Evolutionary conservation across 2,113 vertebrate genomes (phyloP), one percentile per base, ranked within the genome.

Genomic region (Hyla sarda): DNA sequence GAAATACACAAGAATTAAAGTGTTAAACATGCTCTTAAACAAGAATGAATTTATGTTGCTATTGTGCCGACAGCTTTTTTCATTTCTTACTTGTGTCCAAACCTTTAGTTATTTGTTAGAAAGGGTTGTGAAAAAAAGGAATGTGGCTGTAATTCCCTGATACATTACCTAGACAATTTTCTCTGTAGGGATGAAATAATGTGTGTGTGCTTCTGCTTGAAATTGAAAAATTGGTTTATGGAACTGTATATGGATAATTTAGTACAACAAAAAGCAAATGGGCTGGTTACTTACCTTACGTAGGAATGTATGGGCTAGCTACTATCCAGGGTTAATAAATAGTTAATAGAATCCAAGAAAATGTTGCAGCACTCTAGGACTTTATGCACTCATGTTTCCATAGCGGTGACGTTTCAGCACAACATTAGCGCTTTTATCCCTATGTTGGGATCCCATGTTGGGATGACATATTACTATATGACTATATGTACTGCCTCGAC

Each of bases 141-240:
- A n/a, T 65, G 11, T 65, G 62, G 62, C 62, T 65, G 25, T 28
- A 65, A 65, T 30, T 65, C 62, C n/a, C 62, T 65, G 62, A 65
- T 65, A 28, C 62, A 65, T 65, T 65, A 65, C 62, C 28, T 65
- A 65, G 62, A 13, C 62, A 65, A 65, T 65, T 65, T 65, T 65
- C 62, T 65, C 62, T 65, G 62, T 65, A 25, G 62, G 62, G 62
- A 65, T 65, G 62, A 65, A 65, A 65, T 65, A 28, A 65, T 65
- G 62, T 65, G 62, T 65, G 62, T 28, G 30, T 65, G 25, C 25
- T 28, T 13, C 28, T 65, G 62, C 62, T 3, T 25, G 62, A 65
- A 28, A 65, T 65, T 25, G 13, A n/a, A 14, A 28, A 65, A 65
- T 65, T 65, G 62, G n/a, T 65, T 65, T 65, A 65, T 2, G 30